These are phyloP conservation scores for Lipotes vexillifer DNA, from an alignment of 2,113 vertebrate genomes.

Conservation along the genomic window DNA sequence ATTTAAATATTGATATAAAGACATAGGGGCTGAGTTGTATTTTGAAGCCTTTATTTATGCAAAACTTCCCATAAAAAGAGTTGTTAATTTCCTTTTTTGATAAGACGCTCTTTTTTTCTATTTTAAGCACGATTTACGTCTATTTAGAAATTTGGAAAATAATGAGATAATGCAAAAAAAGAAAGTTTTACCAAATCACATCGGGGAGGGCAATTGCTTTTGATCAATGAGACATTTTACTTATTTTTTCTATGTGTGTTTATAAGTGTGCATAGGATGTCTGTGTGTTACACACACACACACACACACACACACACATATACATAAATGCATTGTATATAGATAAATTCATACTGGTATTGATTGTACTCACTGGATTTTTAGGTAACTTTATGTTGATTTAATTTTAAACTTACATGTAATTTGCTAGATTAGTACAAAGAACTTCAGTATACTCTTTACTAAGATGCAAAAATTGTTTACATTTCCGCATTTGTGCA, in stretches of 20 bases:
- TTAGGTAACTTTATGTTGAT: background rate
- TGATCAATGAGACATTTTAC: background rate
- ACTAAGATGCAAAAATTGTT: background rate
- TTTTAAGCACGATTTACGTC: background rate
- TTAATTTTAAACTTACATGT: background rate
- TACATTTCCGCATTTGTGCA: background rate
- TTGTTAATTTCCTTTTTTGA: background rate
- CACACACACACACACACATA: too few relatives aligned
- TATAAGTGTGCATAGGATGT: background rate
- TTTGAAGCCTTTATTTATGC: constrained; percentile 21
- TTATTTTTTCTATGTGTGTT: background rate
- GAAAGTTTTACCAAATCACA: background rate
- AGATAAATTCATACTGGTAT: background rate
- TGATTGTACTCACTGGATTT: background rate
- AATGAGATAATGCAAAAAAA: background rate
- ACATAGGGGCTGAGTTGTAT: background rate
- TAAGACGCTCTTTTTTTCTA: background rate
- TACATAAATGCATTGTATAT: too few relatives aligned
- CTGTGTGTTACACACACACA: background rate
- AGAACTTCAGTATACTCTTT: background rate
- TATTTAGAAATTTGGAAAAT: background rate
- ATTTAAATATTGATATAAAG: background rate
- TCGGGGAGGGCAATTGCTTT: background rate
- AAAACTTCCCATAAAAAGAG: background rate
- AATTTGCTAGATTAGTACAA: background rate